Evolutionary conservation across 2,113 vertebrate genomes (phyloP).

Genomic region (Corythoichthys intestinalis): DNA sequence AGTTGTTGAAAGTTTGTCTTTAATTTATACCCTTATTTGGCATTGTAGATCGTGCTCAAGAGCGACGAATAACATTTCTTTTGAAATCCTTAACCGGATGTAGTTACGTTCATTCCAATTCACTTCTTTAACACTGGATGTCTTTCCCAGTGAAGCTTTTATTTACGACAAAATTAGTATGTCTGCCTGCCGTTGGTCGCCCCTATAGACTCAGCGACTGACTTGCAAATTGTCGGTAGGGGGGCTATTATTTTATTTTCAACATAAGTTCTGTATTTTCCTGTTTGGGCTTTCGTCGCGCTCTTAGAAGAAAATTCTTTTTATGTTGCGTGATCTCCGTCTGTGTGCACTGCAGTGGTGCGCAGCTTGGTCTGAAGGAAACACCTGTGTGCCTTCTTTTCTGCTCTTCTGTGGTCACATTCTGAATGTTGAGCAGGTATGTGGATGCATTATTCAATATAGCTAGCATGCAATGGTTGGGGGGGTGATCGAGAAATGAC

Average conservation of each 20-base stretch:
- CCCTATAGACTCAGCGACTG: constrained; percentile 15
- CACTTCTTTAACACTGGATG: constrained; percentile 29
- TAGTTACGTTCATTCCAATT: accelerated
- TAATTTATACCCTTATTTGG: too few relatives aligned
- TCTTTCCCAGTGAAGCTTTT: constrained; percentile 34
- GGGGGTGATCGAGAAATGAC: background rate
- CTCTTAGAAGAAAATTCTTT: constrained; percentile 33
- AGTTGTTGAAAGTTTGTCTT: too few relatives aligned
- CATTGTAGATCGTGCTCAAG: background rate
- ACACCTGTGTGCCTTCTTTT: constrained; percentile 60
- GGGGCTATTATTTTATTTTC: background rate
- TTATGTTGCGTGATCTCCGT: constrained; percentile 43
- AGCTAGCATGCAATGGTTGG: constrained; percentile 11
- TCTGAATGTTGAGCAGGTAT: constrained; percentile 57
- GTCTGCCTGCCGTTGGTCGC: constrained; percentile 10
- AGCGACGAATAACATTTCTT: constrained; percentile 24
- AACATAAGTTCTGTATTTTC: background rate
- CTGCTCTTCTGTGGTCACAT: constrained; percentile 33
- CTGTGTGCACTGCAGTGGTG: constrained; percentile 61
- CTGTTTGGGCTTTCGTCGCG: constrained; percentile 21
- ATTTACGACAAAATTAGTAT: constrained; percentile 51
- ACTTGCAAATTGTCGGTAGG: constrained; percentile 7
- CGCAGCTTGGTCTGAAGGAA: constrained; percentile 57
- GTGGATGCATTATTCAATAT: constrained; percentile 32
- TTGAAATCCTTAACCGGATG: constrained; percentile 20